Evolutionary conservation across 2,888 invertebrate genomes (phyloP), one percentile per base, ranked within the genome.

Genomic region (Trileptium ribeirensis): DNA sequence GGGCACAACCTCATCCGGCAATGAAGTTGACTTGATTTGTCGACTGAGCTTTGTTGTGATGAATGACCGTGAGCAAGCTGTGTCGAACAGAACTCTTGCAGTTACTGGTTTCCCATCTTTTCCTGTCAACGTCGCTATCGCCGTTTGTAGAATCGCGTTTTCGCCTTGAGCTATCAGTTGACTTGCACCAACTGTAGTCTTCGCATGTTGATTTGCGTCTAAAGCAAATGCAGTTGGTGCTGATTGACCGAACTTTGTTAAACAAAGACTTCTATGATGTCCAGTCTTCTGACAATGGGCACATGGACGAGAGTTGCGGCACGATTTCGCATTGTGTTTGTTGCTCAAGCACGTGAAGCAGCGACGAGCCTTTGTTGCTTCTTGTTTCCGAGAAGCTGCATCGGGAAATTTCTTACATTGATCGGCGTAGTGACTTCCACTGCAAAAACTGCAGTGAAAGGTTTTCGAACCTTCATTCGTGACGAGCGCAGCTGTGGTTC

Each of bases 211-310:
- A n/a, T n/a, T n/a, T n/a, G 70, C 8, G 31, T 70, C 70, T 19
- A 8, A 36, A 15, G 15, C 36, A 33, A 36, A 3, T 70, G 70
- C 29, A n/a, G 29, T 36, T 33, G 70, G 8, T 8, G 70, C 70
- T 3, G 15, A 19, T n/a, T n/a, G n/a, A 8, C 70, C 70, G 36
- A 70, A 70, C 70, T 70, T 3, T 36, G 15, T 3, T 70, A 33
- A 31, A 36, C 70, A 70, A 33, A 70, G 31, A 70, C 70, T 70
- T 31, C 70, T 70, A 29, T 70, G 70, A n/a, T 70, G 70, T 33
- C 15, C 31, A 3, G 70, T 33, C 70, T 70, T 31, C 29, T 70
- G 29, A 36, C 70, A 70, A n/a, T 70, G 36, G 70, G 36, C 29
- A 29, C 70, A 70, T 33, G 29, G 8, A 8, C 36, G 29, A 19